Base-by-base conservation (phyloP, 37 sponge, comb jelly and placozoan genomes). In the Haliclona indistincta region DNA sequence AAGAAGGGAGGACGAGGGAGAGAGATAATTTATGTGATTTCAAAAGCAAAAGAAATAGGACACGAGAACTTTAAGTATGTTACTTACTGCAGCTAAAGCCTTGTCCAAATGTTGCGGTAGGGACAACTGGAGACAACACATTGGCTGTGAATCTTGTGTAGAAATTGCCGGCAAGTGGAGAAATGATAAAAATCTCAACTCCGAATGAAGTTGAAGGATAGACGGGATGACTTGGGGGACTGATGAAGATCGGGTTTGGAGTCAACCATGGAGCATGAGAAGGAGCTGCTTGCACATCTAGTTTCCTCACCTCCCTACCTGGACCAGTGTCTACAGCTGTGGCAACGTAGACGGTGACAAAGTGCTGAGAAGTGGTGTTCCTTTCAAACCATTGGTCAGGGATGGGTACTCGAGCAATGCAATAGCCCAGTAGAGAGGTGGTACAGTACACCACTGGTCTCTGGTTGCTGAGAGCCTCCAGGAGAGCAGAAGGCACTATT, bases 361-460 rank as follows among this genome's bases (percentile, higher is more conserved):
- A 23, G 62, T 84, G 65, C 6, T 3, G 51, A 37, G 51, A 32
- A 0, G 76, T 51, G 22, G 54, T 17, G 32, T 41, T 20, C 47
- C 74, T 58, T 26, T 68, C 75, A 68, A 86, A 86, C 87, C 87
- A 86, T n/a, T 36, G 69, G 38, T 80, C 70, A 0, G 87, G 87
- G 37, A 80, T 45, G 13, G 37, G 19, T 2, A 80, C 38, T 26
- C 44, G 66, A 4, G 44, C 87, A 2, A 73, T 43, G 35, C 87
- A 86, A 68, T 61, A 80, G 52, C 87, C 87, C 5, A 69, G 70
- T 2, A 56, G 20, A 8, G 81, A 63, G 10, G 87, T 80, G 39
- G 41, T 72, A 54, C 81, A 80, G 28, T 44, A 64, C 11, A 19
- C 54, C 23, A 70, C 54, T 11, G 29, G 10, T 0, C 39, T 49